These are phyloP conservation scores for Pteronura brasiliensis DNA, from an alignment of 2,113 vertebrate genomes.

Conservation along the genomic window DNA sequence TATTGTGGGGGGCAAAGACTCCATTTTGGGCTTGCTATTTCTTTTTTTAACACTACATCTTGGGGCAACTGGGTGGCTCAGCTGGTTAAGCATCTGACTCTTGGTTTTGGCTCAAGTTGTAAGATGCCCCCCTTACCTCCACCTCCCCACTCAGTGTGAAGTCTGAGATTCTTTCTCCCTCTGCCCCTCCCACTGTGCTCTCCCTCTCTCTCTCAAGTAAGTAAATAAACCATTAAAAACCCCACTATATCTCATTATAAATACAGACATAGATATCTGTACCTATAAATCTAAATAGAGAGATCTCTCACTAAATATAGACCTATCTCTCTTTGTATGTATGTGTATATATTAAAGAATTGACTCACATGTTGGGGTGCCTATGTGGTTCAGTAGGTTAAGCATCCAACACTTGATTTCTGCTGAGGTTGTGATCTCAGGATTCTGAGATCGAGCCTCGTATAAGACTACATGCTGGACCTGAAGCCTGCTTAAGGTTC, in stretches of 20 bases:
- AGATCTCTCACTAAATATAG: neutral
- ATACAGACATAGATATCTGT: neutral
- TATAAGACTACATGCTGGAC: neutral
- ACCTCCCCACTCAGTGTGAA: neutral
- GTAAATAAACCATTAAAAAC: neutral
- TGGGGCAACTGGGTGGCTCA: neutral
- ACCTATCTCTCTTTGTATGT: neutral
- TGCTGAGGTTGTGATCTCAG: neutral
- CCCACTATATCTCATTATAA: neutral
- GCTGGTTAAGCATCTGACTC: neutral
- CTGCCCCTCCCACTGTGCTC: neutral
- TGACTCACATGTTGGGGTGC: neutral
- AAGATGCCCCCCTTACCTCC: fast-evolving
- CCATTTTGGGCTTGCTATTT: neutral
- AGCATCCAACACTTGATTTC: neutral
- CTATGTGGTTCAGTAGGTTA: neutral
- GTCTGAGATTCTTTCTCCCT: neutral
- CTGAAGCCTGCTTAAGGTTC: neutral
- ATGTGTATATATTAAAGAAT: neutral
- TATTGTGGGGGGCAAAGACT: neutral
- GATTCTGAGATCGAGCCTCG: neutral
- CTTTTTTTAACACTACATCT: neutral
- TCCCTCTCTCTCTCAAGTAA: neutral
- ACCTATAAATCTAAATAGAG: neutral
- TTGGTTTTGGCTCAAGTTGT: neutral